These are phyloP conservation scores for Apaloderma vittatum DNA, from an alignment of 2,113 vertebrate species.

Conservation along the genomic window DNA sequence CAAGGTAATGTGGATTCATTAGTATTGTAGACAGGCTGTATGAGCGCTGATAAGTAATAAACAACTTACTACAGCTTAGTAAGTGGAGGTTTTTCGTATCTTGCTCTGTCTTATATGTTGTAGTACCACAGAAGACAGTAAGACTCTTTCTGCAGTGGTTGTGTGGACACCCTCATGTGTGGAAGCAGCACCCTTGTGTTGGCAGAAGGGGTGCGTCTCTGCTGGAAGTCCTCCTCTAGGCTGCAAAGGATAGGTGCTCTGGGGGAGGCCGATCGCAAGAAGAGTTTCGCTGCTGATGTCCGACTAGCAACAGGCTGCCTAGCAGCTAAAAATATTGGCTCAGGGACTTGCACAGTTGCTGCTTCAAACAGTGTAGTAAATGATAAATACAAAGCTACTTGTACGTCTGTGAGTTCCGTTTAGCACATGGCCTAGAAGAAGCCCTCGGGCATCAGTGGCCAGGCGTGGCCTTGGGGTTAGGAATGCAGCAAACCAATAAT, in stretches of 20 bases:
- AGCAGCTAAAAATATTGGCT: neutral
- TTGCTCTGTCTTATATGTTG: neutral
- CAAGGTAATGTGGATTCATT: neutral
- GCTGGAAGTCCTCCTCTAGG: neutral
- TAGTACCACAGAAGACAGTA: neutral
- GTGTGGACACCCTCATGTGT: neutral
- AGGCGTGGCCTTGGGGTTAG: neutral
- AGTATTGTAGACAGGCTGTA: neutral
- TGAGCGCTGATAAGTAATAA: neutral
- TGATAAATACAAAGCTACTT: neutral
- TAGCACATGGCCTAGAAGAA: neutral
- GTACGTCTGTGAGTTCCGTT: neutral
- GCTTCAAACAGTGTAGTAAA: neutral
- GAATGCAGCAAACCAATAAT: neutral
- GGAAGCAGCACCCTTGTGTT: neutral
- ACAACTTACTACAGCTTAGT: neutral
- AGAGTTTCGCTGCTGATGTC: neutral
- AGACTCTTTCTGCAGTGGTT: neutral
- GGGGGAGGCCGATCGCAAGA: neutral
- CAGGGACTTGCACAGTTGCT: neutral
- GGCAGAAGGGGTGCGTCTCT: neutral
- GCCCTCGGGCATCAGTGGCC: accelerated
- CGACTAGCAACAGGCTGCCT: neutral
- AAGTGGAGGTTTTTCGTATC: neutral
- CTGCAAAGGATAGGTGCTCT: neutral